Percentiles rank a stretch among this genome's conserved stretches.
These are phyloP conservation scores for Origma solitaria DNA, from an alignment of 2,113 vertebrate genomes.

Conservation along the genomic window DNA sequence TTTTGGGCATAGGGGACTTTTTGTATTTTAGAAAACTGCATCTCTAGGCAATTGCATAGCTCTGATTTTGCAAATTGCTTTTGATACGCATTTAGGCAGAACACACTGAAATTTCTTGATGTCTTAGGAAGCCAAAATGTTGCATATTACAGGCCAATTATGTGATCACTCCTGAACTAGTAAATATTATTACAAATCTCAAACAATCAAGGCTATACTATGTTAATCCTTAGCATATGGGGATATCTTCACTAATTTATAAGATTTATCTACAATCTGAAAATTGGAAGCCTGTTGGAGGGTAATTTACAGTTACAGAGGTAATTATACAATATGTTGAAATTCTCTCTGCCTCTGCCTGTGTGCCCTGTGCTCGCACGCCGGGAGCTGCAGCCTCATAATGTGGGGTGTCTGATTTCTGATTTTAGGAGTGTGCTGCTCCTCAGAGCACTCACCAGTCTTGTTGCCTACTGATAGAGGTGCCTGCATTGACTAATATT, in stretches of 20 bases:
- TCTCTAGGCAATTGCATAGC: not conserved
- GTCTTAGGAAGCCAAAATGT: not conserved
- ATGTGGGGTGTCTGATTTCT: not conserved
- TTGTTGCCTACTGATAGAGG: not conserved
- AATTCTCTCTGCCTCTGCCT: not conserved
- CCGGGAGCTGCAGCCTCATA: not conserved
- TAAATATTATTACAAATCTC: not conserved
- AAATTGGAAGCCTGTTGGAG: not conserved
- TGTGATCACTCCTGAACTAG: not conserved
- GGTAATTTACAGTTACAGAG: not conserved
- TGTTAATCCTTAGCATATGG: not conserved
- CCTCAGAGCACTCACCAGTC: not conserved
- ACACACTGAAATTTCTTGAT: not conserved
- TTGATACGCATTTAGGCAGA: not conserved
- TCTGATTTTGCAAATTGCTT: not conserved
- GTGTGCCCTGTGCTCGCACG: no score
- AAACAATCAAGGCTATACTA: not conserved
- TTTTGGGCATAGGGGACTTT: fast-evolving
- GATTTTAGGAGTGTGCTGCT: not conserved
- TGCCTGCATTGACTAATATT: not conserved
- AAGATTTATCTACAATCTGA: not conserved
- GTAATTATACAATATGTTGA: not conserved
- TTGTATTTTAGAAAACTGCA: not conserved
- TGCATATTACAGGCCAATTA: not conserved
- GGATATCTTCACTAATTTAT: not conserved